Conservation (phyloP, 2,888 invertebrate species). For the Acleris laterana region DNA sequence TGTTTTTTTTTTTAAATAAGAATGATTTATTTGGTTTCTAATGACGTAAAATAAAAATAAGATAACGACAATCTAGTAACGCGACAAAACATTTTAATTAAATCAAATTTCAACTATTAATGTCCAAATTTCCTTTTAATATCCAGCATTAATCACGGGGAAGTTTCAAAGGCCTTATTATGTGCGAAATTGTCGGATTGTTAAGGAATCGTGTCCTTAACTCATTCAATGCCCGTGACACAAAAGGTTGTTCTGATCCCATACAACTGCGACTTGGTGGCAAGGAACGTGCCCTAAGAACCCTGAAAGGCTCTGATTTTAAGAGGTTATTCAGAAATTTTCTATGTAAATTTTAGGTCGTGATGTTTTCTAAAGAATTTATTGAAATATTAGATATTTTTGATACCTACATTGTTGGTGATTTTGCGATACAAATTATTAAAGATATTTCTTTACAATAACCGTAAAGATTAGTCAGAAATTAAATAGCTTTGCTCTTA, state of each 20-base stretch:
- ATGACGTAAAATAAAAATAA: no score
- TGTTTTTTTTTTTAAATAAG: no score
- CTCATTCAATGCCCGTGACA: no score
- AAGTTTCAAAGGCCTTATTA: constrained; percentile 12
- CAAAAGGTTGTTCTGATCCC: no score
- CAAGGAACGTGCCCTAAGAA: not conserved
- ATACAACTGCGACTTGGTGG: no score
- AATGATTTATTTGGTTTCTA: no score
- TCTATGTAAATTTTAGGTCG: not conserved
- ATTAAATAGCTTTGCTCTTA: no score
- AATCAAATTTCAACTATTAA: constrained; percentile 8
- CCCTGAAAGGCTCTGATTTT: not conserved
- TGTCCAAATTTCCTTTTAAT: constrained; percentile 9
- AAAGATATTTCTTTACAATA: no score
- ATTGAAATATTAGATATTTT: not conserved
- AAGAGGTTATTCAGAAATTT: constrained; percentile 6
- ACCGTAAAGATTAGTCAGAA: no score
- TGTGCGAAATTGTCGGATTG: constrained; percentile 8
- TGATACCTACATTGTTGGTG: no score
- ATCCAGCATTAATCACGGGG: constrained; percentile 25
- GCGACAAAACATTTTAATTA: constrained; percentile 7
- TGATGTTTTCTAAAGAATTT: not conserved
- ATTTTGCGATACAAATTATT: no score
- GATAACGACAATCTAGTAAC: no score
- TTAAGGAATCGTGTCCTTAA: constrained; percentile 24